Evolutionary conservation across 2,113 vertebrate species (phyloP).

Genomic region (Acanthisitta chloris): DNA sequence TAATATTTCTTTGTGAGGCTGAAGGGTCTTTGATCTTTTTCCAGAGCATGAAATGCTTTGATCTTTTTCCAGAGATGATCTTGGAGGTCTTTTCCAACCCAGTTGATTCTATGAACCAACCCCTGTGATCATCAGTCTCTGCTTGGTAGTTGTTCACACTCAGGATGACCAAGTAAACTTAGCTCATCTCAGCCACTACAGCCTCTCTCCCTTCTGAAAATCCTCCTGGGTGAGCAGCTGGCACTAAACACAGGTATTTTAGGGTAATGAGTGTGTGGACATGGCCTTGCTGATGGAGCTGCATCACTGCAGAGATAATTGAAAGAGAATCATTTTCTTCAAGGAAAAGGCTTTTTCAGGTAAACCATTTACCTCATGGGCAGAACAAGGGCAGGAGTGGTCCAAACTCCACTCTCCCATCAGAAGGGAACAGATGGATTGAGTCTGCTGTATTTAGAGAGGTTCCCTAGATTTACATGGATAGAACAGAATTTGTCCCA

Average conservation of each 20-base stretch:
- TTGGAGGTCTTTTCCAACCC: no score
- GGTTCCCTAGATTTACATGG: neutral
- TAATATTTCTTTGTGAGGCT: neutral
- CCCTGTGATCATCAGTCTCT: neutral
- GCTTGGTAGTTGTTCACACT: accelerated
- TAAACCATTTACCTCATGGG: neutral
- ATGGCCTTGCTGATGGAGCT: neutral
- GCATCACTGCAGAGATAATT: neutral
- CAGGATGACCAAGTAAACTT: neutral
- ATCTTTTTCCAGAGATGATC: no score
- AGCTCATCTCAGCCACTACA: neutral
- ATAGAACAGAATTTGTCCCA: neutral
- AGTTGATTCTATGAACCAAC: no score
- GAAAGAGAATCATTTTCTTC: neutral
- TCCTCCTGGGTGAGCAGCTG: neutral
- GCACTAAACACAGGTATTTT: neutral
- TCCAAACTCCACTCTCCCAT: neutral
- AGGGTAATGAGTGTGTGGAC: neutral
- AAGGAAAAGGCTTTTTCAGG: neutral
- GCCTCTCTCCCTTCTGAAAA: neutral
- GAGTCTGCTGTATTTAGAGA: neutral
- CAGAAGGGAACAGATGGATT: neutral
- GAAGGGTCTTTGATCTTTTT: neutral
- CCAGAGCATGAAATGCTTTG: no score
- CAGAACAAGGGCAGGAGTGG: neutral